Conservation (phyloP, 2,113 vertebrate species). For the Halcyon senegalensis region DNA sequence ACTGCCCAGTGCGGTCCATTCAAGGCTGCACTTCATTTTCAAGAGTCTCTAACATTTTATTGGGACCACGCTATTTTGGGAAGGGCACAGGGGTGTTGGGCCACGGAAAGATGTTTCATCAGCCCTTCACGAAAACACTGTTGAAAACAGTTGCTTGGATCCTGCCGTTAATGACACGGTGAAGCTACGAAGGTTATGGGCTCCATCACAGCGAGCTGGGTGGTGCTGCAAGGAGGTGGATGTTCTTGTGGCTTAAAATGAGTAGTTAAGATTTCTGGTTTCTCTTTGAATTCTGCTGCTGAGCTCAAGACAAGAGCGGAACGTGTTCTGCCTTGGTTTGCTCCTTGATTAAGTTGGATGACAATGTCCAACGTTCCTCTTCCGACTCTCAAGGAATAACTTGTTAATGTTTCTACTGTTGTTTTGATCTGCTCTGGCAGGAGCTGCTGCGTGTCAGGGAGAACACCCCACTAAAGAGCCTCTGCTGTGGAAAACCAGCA, state of each 20-base stretch:
- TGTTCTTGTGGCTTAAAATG: background rate
- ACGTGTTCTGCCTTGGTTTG: background rate
- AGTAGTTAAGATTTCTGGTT: background rate
- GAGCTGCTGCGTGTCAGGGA: background rate
- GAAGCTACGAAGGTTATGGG: background rate
- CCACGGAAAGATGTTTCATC: background rate
- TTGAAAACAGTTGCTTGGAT: background rate
- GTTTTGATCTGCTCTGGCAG: background rate
- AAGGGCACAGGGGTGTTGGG: background rate
- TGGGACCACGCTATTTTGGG: background rate
- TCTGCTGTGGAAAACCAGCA: background rate
- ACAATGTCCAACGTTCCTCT: background rate
- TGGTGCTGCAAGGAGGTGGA: fast-evolving
- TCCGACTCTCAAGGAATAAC: background rate
- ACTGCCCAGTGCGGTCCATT: background rate
- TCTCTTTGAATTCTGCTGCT: background rate
- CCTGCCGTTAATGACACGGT: background rate
- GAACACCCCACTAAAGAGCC: background rate
- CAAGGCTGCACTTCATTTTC: background rate
- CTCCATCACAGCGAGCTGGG: background rate
- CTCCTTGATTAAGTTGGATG: background rate
- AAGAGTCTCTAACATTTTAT: background rate
- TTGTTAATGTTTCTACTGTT: background rate
- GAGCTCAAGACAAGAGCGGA: background rate
- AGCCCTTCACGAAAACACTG: background rate